Conservation (phyloP, 1,140 invertebrate genomes). For the Dendrolimus punctatus region DNA sequence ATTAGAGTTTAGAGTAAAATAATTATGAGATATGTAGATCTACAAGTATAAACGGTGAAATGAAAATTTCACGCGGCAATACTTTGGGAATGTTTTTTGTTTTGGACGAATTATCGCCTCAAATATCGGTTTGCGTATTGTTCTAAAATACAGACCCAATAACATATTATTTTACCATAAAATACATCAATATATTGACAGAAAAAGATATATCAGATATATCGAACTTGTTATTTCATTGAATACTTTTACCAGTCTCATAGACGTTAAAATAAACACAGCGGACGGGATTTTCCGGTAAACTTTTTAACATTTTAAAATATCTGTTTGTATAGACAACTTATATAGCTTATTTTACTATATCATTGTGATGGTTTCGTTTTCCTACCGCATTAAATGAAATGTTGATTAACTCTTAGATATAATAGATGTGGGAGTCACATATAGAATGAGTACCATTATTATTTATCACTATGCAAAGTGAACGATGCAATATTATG, state of each 20-base stretch:
- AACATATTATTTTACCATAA: no score
- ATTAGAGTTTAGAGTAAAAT: no score
- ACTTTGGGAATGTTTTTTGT: no score
- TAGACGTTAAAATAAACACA: conserved; percentile 50
- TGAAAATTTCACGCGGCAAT: no score
- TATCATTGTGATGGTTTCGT: conserved; percentile 70
- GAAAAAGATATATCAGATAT: conserved; percentile 53
- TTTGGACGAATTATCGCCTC: no score
- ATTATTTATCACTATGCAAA: conserved; percentile 44
- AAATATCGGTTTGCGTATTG: no score
- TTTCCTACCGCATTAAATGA: conserved; percentile 65
- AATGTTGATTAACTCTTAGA: conserved; percentile 64
- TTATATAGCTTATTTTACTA: conserved; percentile 68
- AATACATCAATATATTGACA: conserved; percentile 1
- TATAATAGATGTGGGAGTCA: conserved; percentile 61
- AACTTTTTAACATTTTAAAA: conserved; percentile 51
- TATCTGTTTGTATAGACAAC: conserved; percentile 66
- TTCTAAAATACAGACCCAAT: no score
- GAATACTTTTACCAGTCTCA: conserved; percentile 36
- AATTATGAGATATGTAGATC: no score
- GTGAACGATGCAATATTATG: conserved; percentile 53
- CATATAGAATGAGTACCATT: conserved; percentile 44
- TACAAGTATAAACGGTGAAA: no score
- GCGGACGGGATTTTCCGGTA: conserved; percentile 28
- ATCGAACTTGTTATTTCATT: conserved; percentile 29